Conservation (phyloP, 2,113 vertebrate genomes). For the Octodon degus region DNA sequence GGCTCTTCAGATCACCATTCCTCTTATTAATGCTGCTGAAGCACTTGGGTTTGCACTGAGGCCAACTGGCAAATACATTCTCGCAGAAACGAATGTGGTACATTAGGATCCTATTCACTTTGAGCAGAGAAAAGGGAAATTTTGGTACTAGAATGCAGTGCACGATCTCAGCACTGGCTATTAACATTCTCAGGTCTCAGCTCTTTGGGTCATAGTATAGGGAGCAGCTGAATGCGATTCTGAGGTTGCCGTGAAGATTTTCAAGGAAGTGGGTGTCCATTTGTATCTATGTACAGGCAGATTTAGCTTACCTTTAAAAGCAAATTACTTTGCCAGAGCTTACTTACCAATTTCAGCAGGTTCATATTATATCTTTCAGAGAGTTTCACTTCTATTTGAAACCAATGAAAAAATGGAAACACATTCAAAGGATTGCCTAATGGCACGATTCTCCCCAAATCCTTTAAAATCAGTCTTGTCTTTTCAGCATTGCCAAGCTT, state of each 20-base stretch:
- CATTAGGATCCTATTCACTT: constrained; percentile 79
- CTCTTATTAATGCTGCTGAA: constrained; percentile 81
- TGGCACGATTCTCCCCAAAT: constrained; percentile 52
- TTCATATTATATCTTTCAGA: constrained; percentile 59
- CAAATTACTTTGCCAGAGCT: constrained; percentile 39
- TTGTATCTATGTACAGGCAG: constrained; percentile 47
- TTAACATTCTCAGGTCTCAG: constrained; percentile 69
- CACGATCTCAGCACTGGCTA: constrained; percentile 68
- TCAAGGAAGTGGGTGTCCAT: constrained; percentile 40
- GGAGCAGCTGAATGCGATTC: constrained; percentile 64
- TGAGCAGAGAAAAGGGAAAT: constrained; percentile 72
- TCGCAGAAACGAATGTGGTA: constrained; percentile 73
- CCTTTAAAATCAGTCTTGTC: constrained; percentile 57
- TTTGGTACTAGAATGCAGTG: constrained; percentile 65
- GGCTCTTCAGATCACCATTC: constrained; percentile 81
- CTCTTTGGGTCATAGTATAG: constrained; percentile 53
- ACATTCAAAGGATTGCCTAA: constrained; percentile 18
- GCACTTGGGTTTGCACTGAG: constrained; percentile 80
- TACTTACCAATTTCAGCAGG: constrained; percentile 61
- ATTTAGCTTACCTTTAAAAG: constrained; percentile 67
- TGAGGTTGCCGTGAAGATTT: constrained; percentile 68
- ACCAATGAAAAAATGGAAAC: constrained; percentile 55
- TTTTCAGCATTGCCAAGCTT: constrained; percentile 50
- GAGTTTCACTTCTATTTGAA: constrained; percentile 68
- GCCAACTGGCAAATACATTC: constrained; percentile 78